phyloP scores from a whole-genome alignment of 1,140 invertebrate genomes.

The Belonocnema kinseyi region DNA sequence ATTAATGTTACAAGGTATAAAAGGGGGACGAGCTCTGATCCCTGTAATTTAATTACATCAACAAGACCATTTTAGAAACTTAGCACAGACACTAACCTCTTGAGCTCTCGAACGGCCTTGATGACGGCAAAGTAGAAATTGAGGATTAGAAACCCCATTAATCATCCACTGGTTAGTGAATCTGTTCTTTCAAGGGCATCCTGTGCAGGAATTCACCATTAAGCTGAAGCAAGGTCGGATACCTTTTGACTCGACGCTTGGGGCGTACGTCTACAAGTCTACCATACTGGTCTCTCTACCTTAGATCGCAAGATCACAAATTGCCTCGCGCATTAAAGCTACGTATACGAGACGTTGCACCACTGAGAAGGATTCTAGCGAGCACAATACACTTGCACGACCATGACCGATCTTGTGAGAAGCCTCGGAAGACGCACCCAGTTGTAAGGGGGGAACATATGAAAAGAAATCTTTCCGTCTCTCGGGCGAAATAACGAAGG shows the following conservation, averaged over 20 bases:
- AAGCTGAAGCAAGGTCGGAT: conserved; percentile 7
- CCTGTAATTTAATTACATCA: too few relatives aligned
- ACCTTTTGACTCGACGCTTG: not conserved
- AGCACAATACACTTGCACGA: conserved; percentile 9
- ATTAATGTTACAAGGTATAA: not conserved
- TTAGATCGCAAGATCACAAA: conserved; percentile 17
- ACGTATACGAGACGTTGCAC: not conserved
- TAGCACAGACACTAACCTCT: too few relatives aligned
- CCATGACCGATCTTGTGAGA: not conserved
- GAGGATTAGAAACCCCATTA: not conserved
- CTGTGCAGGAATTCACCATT: conserved; percentile 5
- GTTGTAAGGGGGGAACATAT: not conserved
- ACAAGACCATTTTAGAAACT: too few relatives aligned
- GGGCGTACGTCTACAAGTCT: not conserved
- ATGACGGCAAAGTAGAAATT: too few relatives aligned
- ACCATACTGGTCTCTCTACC: not conserved
- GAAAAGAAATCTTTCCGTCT: conserved; percentile 10
- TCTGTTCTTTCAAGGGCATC: conserved; percentile 1
- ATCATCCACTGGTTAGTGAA: not conserved
- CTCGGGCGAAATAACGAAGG: conserved; percentile 15
- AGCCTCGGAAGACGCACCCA: not conserved
- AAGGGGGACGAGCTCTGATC: too few relatives aligned
- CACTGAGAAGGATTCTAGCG: not conserved
- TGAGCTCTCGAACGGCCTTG: too few relatives aligned
- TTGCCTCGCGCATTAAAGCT: conserved; percentile 22